Percentiles rank a stretch among this genome's conserved stretches.
phyloP scores from a whole-genome alignment of 2,113 vertebrate species.

The Zosterops pallidus region DNA sequence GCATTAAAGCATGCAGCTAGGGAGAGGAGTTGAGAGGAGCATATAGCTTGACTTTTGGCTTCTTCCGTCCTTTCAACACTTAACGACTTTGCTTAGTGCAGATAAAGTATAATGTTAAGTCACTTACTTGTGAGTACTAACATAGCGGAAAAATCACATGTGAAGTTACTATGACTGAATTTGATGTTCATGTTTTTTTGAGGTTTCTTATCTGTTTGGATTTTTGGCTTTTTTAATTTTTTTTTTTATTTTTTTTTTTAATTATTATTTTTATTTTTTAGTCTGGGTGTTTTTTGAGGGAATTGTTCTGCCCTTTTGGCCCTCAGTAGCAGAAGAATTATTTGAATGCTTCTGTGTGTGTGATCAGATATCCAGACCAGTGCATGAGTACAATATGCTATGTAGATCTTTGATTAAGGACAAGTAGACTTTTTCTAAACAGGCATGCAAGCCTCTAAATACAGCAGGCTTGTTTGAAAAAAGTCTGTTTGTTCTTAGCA shows the following conservation, averaged over 20 bases:
- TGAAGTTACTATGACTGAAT: not conserved
- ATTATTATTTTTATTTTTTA: not conserved
- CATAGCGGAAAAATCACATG: not conserved
- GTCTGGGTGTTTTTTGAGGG: not conserved
- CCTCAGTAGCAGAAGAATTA: not conserved
- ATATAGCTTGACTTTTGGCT: not conserved
- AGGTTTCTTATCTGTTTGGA: not conserved
- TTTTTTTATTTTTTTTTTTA: not conserved
- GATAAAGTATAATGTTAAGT: not conserved
- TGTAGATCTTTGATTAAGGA: not conserved
- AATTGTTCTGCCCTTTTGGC: not conserved
- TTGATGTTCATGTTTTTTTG: not conserved
- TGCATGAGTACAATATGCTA: not conserved
- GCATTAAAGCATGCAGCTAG: not conserved
- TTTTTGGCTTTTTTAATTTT: not conserved
- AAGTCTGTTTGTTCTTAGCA: not conserved
- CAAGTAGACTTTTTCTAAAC: not conserved
- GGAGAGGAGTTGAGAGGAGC: not conserved
- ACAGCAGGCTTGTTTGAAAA: not conserved
- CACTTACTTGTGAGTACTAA: not conserved
- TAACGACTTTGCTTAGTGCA: not conserved
- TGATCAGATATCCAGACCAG: not conserved
- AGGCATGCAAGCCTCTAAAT: not conserved
- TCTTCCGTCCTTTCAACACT: not conserved
- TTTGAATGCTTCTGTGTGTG: not conserved